phyloP scores from a whole-genome alignment of 2,797 vertebrate genomes.

The Mormyrus hasselquistii region DNA sequence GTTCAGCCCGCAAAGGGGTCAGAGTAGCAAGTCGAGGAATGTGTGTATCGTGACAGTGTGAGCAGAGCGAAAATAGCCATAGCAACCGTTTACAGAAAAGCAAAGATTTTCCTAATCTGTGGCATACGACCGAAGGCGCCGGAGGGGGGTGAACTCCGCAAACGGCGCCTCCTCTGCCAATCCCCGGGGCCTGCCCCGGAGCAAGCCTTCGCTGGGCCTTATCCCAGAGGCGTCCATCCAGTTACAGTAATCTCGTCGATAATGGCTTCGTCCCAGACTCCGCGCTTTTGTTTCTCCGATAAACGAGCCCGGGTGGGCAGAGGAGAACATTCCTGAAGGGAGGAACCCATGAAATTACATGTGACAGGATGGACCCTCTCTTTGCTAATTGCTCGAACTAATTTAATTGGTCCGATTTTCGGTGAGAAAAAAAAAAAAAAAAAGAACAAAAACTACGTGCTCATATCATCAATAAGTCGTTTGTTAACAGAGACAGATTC shows the following conservation, averaged over 20 bases:
- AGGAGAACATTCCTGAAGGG: conserved; percentile 39
- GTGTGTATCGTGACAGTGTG: conserved; percentile 34
- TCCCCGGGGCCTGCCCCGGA: neutral
- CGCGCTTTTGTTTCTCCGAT: conserved; percentile 15
- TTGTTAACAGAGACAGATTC: conserved; percentile 31
- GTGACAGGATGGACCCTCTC: conserved; percentile 54
- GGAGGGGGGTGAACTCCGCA: neutral
- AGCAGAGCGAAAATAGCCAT: neutral
- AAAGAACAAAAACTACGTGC: neutral
- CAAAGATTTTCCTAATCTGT: neutral
- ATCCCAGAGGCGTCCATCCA: neutral
- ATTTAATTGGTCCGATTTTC: conserved; percentile 52
- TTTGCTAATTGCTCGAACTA: conserved; percentile 63
- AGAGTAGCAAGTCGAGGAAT: conserved; percentile 33
- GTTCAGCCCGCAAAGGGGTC: conserved; percentile 17
- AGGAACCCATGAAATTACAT: conserved; percentile 50
- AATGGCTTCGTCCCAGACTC: neutral
- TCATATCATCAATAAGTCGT: conserved; percentile 42
- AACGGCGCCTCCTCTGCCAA: neutral
- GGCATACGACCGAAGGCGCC: neutral
- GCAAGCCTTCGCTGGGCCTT: neutral
- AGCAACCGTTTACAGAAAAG: conserved; percentile 14
- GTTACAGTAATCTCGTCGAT: conserved; percentile 18
- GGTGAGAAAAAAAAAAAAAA: conserved; percentile 2
- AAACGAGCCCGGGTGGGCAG: conserved; percentile 36